phyloP scores from a whole-genome alignment of 2,797 vertebrate genomes.

The Lerista edwardsae region DNA sequence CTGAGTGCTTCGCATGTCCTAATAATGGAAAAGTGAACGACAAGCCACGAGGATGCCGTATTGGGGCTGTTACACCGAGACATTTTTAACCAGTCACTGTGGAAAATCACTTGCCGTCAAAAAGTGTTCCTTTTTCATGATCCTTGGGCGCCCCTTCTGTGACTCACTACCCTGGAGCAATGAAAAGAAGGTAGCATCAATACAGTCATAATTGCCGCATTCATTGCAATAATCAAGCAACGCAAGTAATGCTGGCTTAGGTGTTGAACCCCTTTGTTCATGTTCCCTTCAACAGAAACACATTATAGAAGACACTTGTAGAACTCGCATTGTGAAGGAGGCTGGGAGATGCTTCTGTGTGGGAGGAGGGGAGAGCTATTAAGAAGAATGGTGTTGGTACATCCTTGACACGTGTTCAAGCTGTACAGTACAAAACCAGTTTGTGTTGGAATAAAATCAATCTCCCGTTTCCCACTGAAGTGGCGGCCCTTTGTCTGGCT shows the following conservation, averaged over 20 bases:
- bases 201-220: constrained; percentile 26
- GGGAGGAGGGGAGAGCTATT: constrained; percentile 17
- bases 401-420: not conserved
- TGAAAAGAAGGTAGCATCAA: constrained; percentile 43
- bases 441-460: not conserved
- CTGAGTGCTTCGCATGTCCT: constrained; percentile 34
- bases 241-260: constrained; percentile 33
- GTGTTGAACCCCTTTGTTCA: constrained; percentile 24
- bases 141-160: constrained; percentile 39
- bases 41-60: constrained; percentile 33
- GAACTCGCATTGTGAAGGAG: not conserved
- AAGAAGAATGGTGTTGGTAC: constrained; percentile 1
- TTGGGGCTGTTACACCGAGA: constrained; percentile 49
- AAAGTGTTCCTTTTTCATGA: constrained; percentile 44
- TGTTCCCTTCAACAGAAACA: constrained; percentile 37
- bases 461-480: not conserved
- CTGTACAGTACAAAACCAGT: not conserved
- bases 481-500: not conserved
- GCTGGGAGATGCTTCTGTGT: not conserved
- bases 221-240: constrained; percentile 36
- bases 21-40: constrained; percentile 60
- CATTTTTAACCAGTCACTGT: constrained; percentile 37
- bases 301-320: constrained; percentile 33
- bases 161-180: constrained; percentile 60
- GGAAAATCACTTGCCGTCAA: constrained; percentile 56